A percentile compares a stretch with the other conserved stretches of the same genome.
Evolutionary conservation across 2,888 invertebrate species (phyloP).

Genomic region (Pachydiplax longipennis): DNA sequence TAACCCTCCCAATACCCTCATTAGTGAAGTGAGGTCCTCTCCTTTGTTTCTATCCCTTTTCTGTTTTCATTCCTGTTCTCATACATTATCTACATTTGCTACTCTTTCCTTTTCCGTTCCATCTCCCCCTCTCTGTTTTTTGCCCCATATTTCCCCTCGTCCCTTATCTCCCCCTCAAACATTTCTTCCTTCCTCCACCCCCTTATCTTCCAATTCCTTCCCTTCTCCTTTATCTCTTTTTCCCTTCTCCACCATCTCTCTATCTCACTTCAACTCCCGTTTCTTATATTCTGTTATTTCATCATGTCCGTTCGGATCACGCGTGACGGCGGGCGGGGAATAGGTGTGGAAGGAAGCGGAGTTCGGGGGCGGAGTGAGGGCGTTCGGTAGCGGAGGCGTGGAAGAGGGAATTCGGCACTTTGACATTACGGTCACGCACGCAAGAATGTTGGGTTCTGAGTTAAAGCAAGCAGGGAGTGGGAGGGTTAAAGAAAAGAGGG

Average conservation of each 20-base stretch:
- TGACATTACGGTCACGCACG: constrained; percentile 28
- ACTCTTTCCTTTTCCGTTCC: background rate
- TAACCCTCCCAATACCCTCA: no score
- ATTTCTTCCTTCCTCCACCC: background rate
- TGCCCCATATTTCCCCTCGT: background rate
- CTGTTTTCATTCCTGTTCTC: background rate
- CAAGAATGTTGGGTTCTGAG: constrained; percentile 29
- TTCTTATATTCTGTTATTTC: constrained; percentile 19
- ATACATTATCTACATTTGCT: background rate
- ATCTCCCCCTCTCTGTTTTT: background rate
- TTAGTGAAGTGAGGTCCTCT: no score
- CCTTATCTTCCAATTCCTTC: no score
- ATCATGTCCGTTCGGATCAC: background rate
- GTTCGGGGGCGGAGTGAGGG: background rate
- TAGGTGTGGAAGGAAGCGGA: background rate
- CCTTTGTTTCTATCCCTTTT: background rate
- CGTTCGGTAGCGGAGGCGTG: background rate
- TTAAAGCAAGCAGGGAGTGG: background rate
- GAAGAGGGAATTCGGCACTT: background rate
- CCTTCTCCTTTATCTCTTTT: background rate
- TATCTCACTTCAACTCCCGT: background rate
- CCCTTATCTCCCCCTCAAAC: background rate
- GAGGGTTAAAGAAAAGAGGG: background rate
- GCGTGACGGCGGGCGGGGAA: background rate
- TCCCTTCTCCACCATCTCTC: background rate